A percentile compares a stretch with the other conserved stretches of the same genome.
Conservation (phyloP, 1,140 invertebrate species). For the Drosophila athabasca region DNA sequence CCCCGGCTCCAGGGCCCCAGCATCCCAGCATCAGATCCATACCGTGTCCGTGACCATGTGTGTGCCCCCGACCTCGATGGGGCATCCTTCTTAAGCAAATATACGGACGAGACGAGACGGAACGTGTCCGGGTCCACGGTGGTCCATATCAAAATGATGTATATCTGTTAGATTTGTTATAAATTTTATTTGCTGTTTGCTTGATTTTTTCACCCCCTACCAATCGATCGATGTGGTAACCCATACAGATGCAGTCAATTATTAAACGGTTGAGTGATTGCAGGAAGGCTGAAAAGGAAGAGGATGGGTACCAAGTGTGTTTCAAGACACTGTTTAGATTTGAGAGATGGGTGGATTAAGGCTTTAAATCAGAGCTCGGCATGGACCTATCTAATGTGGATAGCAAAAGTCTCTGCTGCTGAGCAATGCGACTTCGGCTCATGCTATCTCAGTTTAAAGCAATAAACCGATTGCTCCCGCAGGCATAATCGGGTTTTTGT, state of each 20-base stretch:
- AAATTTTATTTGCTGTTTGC: slow-evolving; percentile 74
- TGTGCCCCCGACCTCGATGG: slow-evolving; percentile 4
- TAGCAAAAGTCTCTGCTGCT: no score
- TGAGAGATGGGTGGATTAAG: no score
- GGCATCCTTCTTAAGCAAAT: slow-evolving; percentile 68
- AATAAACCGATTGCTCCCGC: no score
- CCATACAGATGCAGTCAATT: slow-evolving; percentile 55
- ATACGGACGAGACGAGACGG: slow-evolving; percentile 34
- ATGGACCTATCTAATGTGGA: no score
- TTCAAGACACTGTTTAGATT: not conserved
- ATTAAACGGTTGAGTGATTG: slow-evolving; percentile 65
- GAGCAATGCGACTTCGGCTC: no score
- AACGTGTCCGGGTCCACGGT: slow-evolving; percentile 54
- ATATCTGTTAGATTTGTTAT: slow-evolving; percentile 80
- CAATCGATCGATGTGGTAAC: slow-evolving; percentile 20
- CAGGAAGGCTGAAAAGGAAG: not conserved
- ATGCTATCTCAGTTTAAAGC: no score
- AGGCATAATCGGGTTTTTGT: no score
- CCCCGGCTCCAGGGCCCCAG: not conserved
- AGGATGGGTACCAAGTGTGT: not conserved
- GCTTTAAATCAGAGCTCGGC: no score
- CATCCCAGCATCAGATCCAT: not conserved
- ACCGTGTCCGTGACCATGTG: slow-evolving; percentile 14
- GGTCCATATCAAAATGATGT: slow-evolving; percentile 76
- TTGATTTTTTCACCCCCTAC: slow-evolving; percentile 11